A percentile compares a stretch with the other conserved stretches of the same genome.
Conservation (phyloP, 2,888 invertebrate species). For the Diogma glabrata region DNA sequence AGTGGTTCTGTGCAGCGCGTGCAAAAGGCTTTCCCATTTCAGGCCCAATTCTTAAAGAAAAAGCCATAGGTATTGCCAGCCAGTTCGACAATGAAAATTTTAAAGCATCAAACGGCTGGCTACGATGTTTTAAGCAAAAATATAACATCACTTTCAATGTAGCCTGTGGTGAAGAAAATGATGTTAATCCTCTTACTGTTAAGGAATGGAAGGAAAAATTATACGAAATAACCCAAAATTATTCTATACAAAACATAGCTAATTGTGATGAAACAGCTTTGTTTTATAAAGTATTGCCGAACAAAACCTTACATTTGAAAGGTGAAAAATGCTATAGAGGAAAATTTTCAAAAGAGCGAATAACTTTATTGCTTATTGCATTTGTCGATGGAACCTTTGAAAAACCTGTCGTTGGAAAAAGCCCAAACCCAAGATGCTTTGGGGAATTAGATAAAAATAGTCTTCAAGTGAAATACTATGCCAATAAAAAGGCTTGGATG, state of each 20-base stretch:
- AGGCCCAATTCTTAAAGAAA: no score
- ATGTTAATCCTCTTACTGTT: no score
- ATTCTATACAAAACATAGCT: not conserved
- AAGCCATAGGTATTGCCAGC: no score
- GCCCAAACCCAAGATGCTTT: not conserved
- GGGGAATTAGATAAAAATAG: not conserved
- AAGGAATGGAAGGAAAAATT: not conserved
- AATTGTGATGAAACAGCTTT: not conserved
- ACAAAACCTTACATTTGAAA: not conserved
- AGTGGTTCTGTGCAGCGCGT: no score
- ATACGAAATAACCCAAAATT: not conserved
- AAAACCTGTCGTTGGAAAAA: no score
- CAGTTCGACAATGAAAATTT: no score
- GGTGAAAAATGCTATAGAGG: not conserved
- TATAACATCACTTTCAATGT: no score
- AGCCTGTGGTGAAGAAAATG: no score
- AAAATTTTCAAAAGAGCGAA: not conserved
- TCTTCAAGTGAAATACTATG: not conserved
- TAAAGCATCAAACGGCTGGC: no score
- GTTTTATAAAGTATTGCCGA: not conserved
- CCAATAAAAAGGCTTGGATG: not conserved
- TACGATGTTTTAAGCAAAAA: no score
- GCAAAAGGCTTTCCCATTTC: no score
- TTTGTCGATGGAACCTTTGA: not conserved
- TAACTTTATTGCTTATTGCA: not conserved